Base-by-base conservation (phyloP, 2,888 invertebrate species). In the Oscheius sp. region DNA sequence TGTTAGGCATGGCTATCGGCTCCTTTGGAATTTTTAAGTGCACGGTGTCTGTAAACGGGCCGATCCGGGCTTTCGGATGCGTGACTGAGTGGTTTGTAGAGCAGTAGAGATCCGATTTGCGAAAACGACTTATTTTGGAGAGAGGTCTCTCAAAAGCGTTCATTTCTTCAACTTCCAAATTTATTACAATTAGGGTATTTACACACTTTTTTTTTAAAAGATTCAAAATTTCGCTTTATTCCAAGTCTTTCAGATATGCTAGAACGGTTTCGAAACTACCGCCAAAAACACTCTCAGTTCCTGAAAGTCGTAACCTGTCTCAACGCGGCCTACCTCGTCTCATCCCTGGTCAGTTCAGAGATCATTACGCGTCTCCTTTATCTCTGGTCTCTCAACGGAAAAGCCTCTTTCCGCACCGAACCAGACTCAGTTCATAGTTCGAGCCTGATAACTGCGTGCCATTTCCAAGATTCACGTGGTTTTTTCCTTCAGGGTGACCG, bases 401-500 rank as follows among this genome's bases (percentile, higher is more conserved):
- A 60, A 13, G 13, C n/a, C 13, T 29, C 60, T 37, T 60, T 33
- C 37, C 60, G 60, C 7, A 57, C 29, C 33, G 57, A 35, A 60
- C 10, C 13, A 37, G 37, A 29, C 21, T 21, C 21, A 60, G 60
- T 60, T 60, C 60, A 60, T 60, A 29, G 60, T 60, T 60, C 60
- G 60, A 60, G 37, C 10, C 42, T 33, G 60, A 60, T 60, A 60
- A 60, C 35, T 35, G 35, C 60, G 60, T 60, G 60, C 60, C n/a
- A n/a, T n/a, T 60, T 33, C 37, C 21, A 21, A 21, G 21, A 21
- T 21, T 21, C 21, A 21, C 21, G 21, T 21, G 13, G 11, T 7
- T 35, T 4, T 60, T 62, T 2, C 33, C 66, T 80, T 53, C 57
- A 84, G 84, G 84, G 84, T 13, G 84, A 84, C 59, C 78, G 84